Evolutionary conservation across 2,888 invertebrate genomes (phyloP), one percentile per base, ranked within the genome.

Genomic region (Ophion ellenae): DNA sequence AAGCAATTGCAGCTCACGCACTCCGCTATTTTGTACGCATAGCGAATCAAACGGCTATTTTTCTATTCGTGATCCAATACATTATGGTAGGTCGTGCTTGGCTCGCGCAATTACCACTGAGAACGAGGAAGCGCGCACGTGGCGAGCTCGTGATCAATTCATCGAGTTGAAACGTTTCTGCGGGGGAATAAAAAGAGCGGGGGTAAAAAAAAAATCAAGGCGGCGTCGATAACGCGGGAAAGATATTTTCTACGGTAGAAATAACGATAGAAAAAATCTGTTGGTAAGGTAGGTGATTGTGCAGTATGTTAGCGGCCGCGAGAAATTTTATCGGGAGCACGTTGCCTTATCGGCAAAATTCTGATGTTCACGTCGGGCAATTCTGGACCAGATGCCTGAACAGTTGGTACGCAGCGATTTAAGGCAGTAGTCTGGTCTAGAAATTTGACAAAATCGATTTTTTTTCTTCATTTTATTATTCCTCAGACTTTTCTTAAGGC

Each of bases 31-130:
- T 70, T 32, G 28, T 61, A 76, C 45, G 32, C 53, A 66, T 69
- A 24, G 45, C 20, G 28, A 40, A 57, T 78, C 40, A 11, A 70
- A 28, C 64, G 77, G 67, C 57, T 70, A 74, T 83, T 83, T 83
- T 36, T 7, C 53, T 74, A 78, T 78, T 83, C 78, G 24, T n/a
- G 74, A 70, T 77, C 53, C 32, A 53, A 77, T 76, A 67, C 73
- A 66, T 83, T 83, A 74, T 73, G 74, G 78, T 83, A 83, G 83
- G 83, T 83, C 83, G 74, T 83, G 83, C 73, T 80, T 66, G 57
- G 73, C 36, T 73, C 67, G 73, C 53, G 53, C 28, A 79, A 79
- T 83, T 71, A 61, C 61, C 71, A 63, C 24, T 32, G 63, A 10
- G 73, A 77, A 59, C 71, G 71, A 57, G 66, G 64, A 83, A 64